A percentile compares a stretch with the other conserved stretches of the same genome.
Conservation (phyloP, 2,113 vertebrate genomes). For the Hypanus sabinus region DNA sequence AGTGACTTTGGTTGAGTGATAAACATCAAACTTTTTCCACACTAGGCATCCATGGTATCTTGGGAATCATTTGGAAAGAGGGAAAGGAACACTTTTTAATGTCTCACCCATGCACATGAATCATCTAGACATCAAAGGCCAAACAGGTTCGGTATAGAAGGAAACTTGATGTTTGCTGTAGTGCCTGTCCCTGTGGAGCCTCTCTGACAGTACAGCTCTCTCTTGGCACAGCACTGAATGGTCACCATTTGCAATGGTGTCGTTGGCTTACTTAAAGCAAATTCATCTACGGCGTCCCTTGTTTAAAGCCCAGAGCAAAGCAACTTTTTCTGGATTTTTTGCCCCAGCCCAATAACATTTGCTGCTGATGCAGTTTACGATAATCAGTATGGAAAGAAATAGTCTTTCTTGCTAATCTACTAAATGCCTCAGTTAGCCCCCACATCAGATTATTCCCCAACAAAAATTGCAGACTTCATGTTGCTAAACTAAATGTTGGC, state of each 20-base stretch:
- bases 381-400: neutral
- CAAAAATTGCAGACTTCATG: conserved; percentile 8
- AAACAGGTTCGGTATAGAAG: too few species aligned
- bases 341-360: neutral
- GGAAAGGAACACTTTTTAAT: too few species aligned
- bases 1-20: too few species aligned
- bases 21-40: too few species aligned
- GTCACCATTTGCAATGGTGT: neutral
- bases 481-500: neutral
- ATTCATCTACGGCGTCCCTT: neutral
- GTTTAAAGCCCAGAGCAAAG: neutral
- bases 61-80: too few species aligned
- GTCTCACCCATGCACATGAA: too few species aligned
- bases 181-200: too few species aligned
- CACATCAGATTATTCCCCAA: neutral
- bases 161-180: too few species aligned
- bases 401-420: neutral
- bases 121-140: too few species aligned
- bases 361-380: neutral
- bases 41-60: too few species aligned
- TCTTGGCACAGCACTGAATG: too few species aligned
- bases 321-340: neutral
- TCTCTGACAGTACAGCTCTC: too few species aligned
- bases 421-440: neutral
- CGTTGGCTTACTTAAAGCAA: neutral